Conservation (phyloP, 2,113 vertebrate genomes). For the Festucalex cinctus region DNA sequence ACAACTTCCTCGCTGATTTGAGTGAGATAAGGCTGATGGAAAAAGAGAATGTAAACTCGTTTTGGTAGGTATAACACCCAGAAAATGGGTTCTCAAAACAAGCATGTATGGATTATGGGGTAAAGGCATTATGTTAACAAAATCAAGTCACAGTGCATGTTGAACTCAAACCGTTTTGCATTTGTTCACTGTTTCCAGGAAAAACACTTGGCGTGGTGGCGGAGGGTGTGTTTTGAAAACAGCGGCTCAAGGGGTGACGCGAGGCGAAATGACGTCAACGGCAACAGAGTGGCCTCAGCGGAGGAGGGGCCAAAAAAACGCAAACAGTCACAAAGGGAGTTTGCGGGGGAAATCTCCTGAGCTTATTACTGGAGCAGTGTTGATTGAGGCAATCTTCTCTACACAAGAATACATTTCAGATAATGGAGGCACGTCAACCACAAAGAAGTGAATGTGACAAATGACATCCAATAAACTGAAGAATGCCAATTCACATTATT, state of each 20-base stretch:
- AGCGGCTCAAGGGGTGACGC: constrained; percentile 42
- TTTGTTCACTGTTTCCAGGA: constrained; percentile 45
- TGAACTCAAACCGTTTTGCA: neutral
- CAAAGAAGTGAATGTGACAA: constrained; percentile 37
- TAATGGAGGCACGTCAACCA: constrained; percentile 45
- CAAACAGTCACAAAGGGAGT: constrained; percentile 55
- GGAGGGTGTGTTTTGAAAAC: constrained; percentile 60
- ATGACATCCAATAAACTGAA: constrained; percentile 26
- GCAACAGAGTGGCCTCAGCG: constrained; percentile 30
- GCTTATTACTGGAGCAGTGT: constrained; percentile 62
- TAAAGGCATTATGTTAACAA: neutral
- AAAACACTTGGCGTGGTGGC: constrained; percentile 41
- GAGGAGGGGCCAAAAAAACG: constrained; percentile 29
- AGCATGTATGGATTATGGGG: neutral
- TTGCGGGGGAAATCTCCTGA: constrained; percentile 48
- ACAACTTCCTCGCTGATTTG: constrained; percentile 34
- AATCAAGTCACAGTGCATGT: neutral
- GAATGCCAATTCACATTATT: constrained; percentile 1
- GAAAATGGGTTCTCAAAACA: neutral
- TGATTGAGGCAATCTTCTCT: constrained; percentile 64
- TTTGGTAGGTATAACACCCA: neutral
- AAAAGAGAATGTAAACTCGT: constrained; percentile 3
- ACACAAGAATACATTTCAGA: constrained; percentile 64
- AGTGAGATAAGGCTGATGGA: constrained; percentile 24
- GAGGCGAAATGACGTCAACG: constrained; percentile 23